Conservation (phyloP, 2,113 vertebrate genomes). For the Arothron firmamentum region DNA sequence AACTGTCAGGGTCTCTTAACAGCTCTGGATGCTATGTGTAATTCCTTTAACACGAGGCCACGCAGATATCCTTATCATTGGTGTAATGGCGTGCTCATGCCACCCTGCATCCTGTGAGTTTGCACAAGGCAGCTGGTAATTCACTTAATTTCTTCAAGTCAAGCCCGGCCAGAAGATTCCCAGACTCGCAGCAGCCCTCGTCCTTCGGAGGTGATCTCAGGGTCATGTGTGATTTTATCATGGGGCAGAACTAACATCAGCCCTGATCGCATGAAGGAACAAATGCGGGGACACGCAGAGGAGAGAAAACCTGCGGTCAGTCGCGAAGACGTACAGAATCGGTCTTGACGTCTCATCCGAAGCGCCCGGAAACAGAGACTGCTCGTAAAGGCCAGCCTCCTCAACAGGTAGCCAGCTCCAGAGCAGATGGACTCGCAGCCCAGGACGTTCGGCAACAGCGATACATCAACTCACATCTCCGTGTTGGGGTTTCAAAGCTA, state of each 20-base stretch:
- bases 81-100: conserved; percentile 62
- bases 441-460: conserved; percentile 56
- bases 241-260: conserved; percentile 18
- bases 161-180: conserved; percentile 30
- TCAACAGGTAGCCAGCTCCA: conserved; percentile 60
- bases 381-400: conserved; percentile 62
- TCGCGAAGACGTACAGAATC: not conserved
- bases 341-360: not conserved
- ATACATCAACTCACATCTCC: conserved; percentile 35
- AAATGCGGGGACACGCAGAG: not conserved
- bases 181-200: conserved; percentile 31
- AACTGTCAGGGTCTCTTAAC: conserved; percentile 66
- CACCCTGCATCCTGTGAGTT: conserved; percentile 63
- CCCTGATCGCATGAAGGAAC: not conserved
- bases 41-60: conserved; percentile 74
- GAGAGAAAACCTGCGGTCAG: not conserved
- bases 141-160: conserved; percentile 71
- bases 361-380: conserved; percentile 24
- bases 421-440: conserved; percentile 57
- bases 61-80: conserved; percentile 65
- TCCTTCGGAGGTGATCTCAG: conserved; percentile 50
- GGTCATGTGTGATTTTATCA: conserved; percentile 30
- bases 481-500: conserved; percentile 67
- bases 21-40: conserved; percentile 63
- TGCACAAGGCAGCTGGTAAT: conserved; percentile 65